Evolutionary conservation across 2,888 invertebrate genomes (phyloP), one percentile per base, ranked within the genome.

Genomic region (Drosophila maculinotata): DNA sequence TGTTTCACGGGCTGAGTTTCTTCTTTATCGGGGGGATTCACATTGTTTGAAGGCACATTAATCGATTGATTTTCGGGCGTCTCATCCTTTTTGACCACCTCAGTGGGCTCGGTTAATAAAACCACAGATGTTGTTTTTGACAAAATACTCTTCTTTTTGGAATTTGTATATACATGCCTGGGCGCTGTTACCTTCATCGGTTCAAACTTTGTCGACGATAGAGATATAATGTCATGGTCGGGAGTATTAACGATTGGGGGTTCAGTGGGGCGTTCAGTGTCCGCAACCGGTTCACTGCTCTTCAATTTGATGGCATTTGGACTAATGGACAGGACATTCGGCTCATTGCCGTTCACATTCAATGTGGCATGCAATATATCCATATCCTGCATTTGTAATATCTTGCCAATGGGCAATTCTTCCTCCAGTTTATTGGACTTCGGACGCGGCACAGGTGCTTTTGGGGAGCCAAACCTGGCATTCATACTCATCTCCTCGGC

Each of bases 401-500:
- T 89, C 44, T 83, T 86, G 0, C 84, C 84, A 45, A 84, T 89
- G 1, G 66, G 58, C 4, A 80, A 12, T 3, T 75, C 78, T n/a
- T 75, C 64, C 8, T 68, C 63, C 0, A 44, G 26, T 20, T 30
- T 30, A 26, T 2, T 26, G 8, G 31, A n/a, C 15, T 9, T n/a
- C 1, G 20, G 0, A 15, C 12, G 9, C 41, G 41, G 26, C 9
- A 20, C 10, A 14, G 41, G 6, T 7, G 20, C 9, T 25, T 48
- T 28, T 0, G 14, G 12, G 2, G 47, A 38, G 5, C 38, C 63
- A 68, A 89, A 89, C 1, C 83, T 75, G 3, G 81, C 86, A 62
- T 71, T 88, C 54, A 90, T 67, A 17, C 79, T 79, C 7, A 82
- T 36, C 42, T 90, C 89, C 48, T 90, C 90, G 0, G 84, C 76